phyloP scores from a whole-genome alignment of 2,888 invertebrate species.

The Eupithecia tripunctaria region DNA sequence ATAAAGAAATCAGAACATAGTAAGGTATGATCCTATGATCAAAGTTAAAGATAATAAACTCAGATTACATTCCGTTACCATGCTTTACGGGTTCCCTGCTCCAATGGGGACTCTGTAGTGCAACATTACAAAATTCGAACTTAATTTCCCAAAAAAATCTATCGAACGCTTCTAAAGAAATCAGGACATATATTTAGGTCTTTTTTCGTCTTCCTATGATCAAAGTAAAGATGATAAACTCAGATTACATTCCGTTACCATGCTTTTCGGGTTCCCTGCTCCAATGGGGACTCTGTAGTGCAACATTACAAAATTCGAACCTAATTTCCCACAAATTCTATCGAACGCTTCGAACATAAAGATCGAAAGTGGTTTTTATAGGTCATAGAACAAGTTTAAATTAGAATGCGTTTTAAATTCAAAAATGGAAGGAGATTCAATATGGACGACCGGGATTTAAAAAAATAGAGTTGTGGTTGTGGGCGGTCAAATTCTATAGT shows the following conservation, averaged over 20 bases:
- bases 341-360: no score
- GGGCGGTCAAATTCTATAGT: constrained; percentile 69
- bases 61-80: background rate
- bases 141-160: background rate
- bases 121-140: constrained; percentile 2
- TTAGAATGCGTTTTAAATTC: background rate
- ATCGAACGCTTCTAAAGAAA: no score
- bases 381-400: constrained; percentile 5
- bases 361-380: constrained; percentile 1
- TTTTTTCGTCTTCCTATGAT: background rate
- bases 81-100: background rate
- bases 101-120: background rate
- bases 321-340: background rate
- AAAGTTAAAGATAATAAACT: no score
- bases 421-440: constrained; percentile 14
- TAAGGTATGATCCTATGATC: background rate
- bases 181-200: background rate
- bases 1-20: background rate
- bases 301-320: constrained; percentile 2
- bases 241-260: background rate
- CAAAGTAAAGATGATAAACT: no score
- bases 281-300: background rate
- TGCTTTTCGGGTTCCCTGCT: background rate
- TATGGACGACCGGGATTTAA: constrained; percentile 50
- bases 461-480: constrained; percentile 71